These are phyloP conservation scores for Hippolais icterina DNA, from an alignment of 2,113 vertebrate genomes.

Conservation along the genomic window DNA sequence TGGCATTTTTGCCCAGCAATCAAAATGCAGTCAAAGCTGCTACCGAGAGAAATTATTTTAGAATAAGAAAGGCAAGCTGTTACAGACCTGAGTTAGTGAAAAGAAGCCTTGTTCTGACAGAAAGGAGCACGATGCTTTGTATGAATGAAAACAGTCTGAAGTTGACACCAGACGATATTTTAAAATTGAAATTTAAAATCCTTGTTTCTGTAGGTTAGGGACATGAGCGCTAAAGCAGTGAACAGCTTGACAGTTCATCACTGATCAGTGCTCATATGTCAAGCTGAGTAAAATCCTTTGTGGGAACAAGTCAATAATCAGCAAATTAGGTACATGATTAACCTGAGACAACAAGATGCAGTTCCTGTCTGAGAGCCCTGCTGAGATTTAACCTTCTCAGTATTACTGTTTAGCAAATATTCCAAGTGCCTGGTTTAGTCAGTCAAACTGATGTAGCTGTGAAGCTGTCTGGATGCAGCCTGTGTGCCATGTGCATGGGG, in stretches of 20 bases:
- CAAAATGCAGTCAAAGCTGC: neutral
- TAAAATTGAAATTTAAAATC: slow-evolving; percentile 63
- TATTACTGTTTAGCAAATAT: slow-evolving; percentile 75
- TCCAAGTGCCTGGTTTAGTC: slow-evolving; percentile 72
- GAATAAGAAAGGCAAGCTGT: neutral
- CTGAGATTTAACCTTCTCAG: slow-evolving; percentile 73
- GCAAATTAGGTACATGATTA: slow-evolving; percentile 83
- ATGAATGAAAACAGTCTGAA: slow-evolving; percentile 29
- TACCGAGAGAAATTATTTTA: neutral
- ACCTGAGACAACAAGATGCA: slow-evolving; percentile 74
- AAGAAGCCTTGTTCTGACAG: slow-evolving; percentile 14
- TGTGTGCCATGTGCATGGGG: neutral
- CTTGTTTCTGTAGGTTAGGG: slow-evolving; percentile 53
- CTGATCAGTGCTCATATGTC: slow-evolving; percentile 70
- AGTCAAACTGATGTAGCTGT: slow-evolving; percentile 62
- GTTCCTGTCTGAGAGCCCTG: slow-evolving; percentile 70
- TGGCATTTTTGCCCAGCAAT: neutral
- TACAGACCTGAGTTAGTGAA: neutral
- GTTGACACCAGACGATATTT: slow-evolving; percentile 24
- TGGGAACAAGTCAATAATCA: slow-evolving; percentile 79
- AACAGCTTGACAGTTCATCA: slow-evolving; percentile 74
- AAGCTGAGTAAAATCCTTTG: slow-evolving; percentile 75
- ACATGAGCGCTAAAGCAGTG: slow-evolving; percentile 55
- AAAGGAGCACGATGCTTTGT: neutral
- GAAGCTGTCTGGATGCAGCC: slow-evolving; percentile 20